Evolutionary conservation across 2,797 vertebrate species (phyloP).

Genomic region (Vultur gryphus): DNA sequence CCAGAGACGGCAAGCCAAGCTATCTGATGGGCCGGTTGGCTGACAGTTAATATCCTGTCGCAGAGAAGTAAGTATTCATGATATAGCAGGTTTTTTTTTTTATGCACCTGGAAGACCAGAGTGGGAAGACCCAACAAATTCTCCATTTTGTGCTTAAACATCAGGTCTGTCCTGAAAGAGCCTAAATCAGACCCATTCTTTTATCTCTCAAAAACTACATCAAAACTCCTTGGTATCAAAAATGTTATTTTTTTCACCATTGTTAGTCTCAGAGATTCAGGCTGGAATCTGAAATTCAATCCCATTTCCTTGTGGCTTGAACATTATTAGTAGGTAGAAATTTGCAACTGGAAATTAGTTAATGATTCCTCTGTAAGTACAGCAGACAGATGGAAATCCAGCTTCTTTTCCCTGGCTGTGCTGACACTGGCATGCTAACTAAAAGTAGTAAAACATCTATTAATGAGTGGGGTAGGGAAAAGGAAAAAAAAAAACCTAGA

Average conservation of each 20-base stretch:
- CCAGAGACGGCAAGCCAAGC: conserved; percentile 29
- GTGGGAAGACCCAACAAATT: background rate
- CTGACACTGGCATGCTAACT: background rate
- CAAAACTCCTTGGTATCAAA: background rate
- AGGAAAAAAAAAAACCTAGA: background rate
- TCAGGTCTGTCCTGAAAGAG: background rate
- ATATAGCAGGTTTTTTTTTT: background rate
- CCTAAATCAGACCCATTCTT: background rate
- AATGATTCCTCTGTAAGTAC: background rate
- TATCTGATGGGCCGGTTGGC: conserved; percentile 61
- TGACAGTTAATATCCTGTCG: conserved; percentile 57
- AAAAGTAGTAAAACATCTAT: background rate
- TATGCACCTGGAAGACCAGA: background rate
- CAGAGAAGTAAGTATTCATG: conserved; percentile 25
- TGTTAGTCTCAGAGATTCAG: background rate
- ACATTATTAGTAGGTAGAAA: background rate
- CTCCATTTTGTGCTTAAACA: background rate
- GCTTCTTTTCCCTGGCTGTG: background rate
- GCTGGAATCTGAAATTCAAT: background rate
- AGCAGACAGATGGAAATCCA: background rate
- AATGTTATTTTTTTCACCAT: background rate
- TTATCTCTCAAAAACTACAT: background rate
- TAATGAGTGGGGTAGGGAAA: conserved; percentile 1
- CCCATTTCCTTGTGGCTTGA: background rate
- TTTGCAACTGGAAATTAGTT: conserved; percentile 2